These are phyloP conservation scores for Pteruthius melanotis DNA, from an alignment of 2,113 vertebrate genomes.

Conservation along the genomic window DNA sequence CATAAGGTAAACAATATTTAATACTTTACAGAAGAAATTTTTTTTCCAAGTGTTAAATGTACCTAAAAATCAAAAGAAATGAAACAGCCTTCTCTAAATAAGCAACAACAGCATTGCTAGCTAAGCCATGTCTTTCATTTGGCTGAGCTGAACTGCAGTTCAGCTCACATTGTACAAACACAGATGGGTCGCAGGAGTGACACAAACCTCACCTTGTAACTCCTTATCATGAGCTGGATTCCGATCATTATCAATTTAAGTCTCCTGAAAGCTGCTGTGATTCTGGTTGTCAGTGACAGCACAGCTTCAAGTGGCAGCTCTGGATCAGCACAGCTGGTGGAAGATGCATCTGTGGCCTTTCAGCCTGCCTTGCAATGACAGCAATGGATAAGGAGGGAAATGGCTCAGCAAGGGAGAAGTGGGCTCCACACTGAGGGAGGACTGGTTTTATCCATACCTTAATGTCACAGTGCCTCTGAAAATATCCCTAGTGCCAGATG, in stretches of 20 bases:
- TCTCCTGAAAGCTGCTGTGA: background rate
- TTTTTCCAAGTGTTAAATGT: background rate
- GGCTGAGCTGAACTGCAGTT: background rate
- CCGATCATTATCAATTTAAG: conserved; percentile 2
- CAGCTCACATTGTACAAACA: background rate
- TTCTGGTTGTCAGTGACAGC: background rate
- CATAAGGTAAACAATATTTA: background rate
- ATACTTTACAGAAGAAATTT: background rate
- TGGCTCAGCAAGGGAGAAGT: background rate
- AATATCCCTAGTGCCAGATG: background rate
- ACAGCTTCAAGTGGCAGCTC: background rate
- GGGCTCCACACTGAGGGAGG: background rate
- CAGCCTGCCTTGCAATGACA: background rate
- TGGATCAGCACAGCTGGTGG: background rate
- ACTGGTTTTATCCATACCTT: background rate
- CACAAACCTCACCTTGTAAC: background rate
- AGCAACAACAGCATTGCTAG: background rate
- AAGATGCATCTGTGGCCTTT: background rate
- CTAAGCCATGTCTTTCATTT: background rate
- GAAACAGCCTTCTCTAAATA: background rate
- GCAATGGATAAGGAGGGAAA: background rate
- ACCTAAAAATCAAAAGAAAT: background rate
- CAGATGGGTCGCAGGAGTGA: background rate
- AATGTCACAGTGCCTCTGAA: background rate
- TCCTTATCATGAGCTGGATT: background rate